Base-by-base conservation (phyloP, 1,140 invertebrate species). In the Bombus vancouverensis region DNA sequence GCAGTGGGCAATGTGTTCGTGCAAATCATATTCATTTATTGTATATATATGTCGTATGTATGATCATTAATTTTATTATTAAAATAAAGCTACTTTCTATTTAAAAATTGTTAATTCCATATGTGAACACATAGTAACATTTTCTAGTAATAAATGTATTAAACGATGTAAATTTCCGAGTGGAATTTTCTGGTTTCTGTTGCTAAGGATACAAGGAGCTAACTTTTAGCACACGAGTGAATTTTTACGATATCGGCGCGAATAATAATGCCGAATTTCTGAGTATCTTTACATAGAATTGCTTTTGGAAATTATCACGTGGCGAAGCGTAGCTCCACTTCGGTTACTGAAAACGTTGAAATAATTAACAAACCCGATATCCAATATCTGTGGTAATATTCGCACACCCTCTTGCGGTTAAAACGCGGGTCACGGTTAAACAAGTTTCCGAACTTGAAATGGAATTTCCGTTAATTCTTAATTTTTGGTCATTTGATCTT, bases 311-410 rank as follows among this genome's bases (percentile, higher is more conserved):
- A 76, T 76, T n/a, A 59, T 59, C 53, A 59, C n/a, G n/a, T 18
- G 32, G 5, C 10, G 10, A 10, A 73, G 0, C 15, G 8, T 8
- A 44, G 34, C 28, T 76, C 15, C 53, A 59, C 39, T 76, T 76
- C 74, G 39, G 25, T 39, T 59, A 76, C 39, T 59, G 1, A 25
- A 34, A 53, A 53, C 47, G 47, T 53, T 53, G 47, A 53, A 18
- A 76, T 53, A 59, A 76, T 76, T 76, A 76, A 76, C 53, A 28
- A 73, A 34, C 10, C n/a, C 47, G 47, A 57, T 75, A 75, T 34
- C 44, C 53, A 59, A 39, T 76, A 76, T 59, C 34, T 76, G 34
- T n/a, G 53, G 34, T 12, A 18, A 73, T 44, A 44, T 73, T 47
- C 28, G 42, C 13, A 42, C 12, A n/a, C 22, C 8, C 22, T 2